phyloP scores from a whole-genome alignment of 30 jellyfish, hydroid and myxozoan genomes.

The Cassiopea xamachana region DNA sequence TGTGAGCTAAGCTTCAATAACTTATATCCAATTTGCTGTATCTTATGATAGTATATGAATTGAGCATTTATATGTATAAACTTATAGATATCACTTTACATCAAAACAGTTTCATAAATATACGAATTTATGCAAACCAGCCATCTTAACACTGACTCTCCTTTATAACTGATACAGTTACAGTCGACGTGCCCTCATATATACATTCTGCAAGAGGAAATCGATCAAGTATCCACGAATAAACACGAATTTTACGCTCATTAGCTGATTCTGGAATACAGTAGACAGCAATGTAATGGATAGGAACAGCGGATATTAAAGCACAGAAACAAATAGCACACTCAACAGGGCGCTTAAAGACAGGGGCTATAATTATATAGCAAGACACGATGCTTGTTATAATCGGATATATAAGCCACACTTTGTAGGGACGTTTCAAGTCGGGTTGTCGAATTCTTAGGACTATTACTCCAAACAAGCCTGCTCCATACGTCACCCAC shows the following conservation, averaged over 20 bases:
- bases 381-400: slow-evolving; percentile 15
- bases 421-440: slow-evolving; percentile 58
- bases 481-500: slow-evolving; percentile 25
- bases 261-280: not conserved
- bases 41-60: too few species aligned
- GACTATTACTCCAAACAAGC: slow-evolving; percentile 6
- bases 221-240: not conserved
- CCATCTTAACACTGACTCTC: not conserved
- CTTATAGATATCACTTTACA: not conserved
- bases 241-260: not conserved
- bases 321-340: not conserved
- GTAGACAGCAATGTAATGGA: not conserved
- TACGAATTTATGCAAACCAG: too few species aligned
- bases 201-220: not conserved
- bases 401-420: slow-evolving; percentile 51
- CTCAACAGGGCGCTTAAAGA: slow-evolving; percentile 31
- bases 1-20: too few species aligned
- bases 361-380: slow-evolving; percentile 32
- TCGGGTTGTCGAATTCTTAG: slow-evolving; percentile 50
- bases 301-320: slow-evolving; percentile 30
- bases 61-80: too few species aligned
- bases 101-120: not conserved
- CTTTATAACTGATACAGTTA: not conserved
- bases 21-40: too few species aligned
- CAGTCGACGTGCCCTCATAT: not conserved